Evolutionary conservation across 2,888 invertebrate genomes (phyloP), one percentile per base, ranked within the genome.

Genomic region (Frankliniella intonsa): DNA sequence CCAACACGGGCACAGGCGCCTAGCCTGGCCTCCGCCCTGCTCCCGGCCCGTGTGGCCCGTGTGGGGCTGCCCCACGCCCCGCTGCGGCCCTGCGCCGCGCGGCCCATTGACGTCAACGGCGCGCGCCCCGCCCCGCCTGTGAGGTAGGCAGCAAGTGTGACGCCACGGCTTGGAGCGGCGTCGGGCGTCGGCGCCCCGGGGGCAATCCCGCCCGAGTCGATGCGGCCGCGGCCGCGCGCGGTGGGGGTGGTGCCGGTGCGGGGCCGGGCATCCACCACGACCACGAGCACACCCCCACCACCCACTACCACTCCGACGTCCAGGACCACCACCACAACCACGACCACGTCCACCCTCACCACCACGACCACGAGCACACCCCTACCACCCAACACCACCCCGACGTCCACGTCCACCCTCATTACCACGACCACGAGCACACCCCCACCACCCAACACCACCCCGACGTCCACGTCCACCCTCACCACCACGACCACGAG

Each of bases 111-210:
- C 69, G 69, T 76, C 69, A 76, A 76, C 22, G 69, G 69, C 9
- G 25, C 25, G 10, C 22, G 25, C 69, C 12, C 69, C 22, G 62
- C 69, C 38, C 38, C 38, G 22, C 69, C 69, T 10, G 69, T 76
- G 69, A 76, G 69, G 69, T 76, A 76, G 69, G 69, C 69, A 76
- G 19, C 17, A 76, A 76, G 69, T 25, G 25, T 76, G 69, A 76
- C 69, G 69, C 69, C 69, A 76, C 12, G 22, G 19, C 69, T 12
- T 76, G 69, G 69, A 25, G 69, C 22, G 69, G 69, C 25, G 12
- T 19, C 22, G 69, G 22, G 65, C n/a, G 65, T 22, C 11, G 69
- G 69, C 22, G 8, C n/a, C 19, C 11, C 62, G 62, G 62, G 62
- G 62, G 62, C 62, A 62, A 62, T 62, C 62, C 62, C 62, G 19